Conservation (phyloP, 2,888 invertebrate species). For the Anthophora plumipes region DNA sequence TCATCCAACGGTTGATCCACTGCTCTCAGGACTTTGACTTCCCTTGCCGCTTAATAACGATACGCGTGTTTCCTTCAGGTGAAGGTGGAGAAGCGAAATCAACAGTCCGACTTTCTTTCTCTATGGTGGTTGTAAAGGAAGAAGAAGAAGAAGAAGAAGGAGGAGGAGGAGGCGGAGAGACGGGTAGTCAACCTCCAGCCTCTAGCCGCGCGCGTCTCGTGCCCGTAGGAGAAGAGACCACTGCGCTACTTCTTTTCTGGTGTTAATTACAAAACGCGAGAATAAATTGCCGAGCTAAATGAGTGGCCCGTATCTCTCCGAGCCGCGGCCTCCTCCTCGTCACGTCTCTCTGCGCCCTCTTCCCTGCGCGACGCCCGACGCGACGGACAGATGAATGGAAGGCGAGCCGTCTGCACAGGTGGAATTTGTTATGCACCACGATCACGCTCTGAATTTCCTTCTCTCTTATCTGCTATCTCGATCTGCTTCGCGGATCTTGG, state of each 20-base stretch:
- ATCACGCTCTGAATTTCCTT: slow-evolving; percentile 42
- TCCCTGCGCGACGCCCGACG: slow-evolving; percentile 28
- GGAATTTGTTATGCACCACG: slow-evolving; percentile 68
- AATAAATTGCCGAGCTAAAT: slow-evolving; percentile 81
- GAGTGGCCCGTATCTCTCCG: slow-evolving; percentile 63
- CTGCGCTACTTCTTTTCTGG: slow-evolving; percentile 78
- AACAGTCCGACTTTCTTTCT: slow-evolving; percentile 13
- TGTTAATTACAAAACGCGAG: slow-evolving; percentile 83
- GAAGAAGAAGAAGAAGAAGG: slow-evolving; percentile 16
- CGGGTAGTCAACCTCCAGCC: slow-evolving; percentile 54
- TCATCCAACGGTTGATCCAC: slow-evolving; percentile 53
- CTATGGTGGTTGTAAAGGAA: neutral
- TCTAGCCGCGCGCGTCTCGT: slow-evolving; percentile 54
- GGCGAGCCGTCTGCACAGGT: slow-evolving; percentile 53
- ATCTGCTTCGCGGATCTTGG: neutral
- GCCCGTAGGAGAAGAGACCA: slow-evolving; percentile 65
- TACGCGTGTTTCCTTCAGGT: slow-evolving; percentile 54
- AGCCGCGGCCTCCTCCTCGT: slow-evolving; percentile 58
- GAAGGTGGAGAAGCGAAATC: slow-evolving; percentile 57
- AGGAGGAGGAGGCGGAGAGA: neutral
- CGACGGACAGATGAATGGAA: slow-evolving; percentile 69
- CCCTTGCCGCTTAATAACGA: slow-evolving; percentile 61
- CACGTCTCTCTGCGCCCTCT: slow-evolving; percentile 55
- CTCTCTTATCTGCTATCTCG: neutral
- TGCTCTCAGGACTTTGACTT: slow-evolving; percentile 27